Base-by-base conservation (phyloP, 2,113 vertebrate species). In the Cyprinodon brontotheroides region DNA sequence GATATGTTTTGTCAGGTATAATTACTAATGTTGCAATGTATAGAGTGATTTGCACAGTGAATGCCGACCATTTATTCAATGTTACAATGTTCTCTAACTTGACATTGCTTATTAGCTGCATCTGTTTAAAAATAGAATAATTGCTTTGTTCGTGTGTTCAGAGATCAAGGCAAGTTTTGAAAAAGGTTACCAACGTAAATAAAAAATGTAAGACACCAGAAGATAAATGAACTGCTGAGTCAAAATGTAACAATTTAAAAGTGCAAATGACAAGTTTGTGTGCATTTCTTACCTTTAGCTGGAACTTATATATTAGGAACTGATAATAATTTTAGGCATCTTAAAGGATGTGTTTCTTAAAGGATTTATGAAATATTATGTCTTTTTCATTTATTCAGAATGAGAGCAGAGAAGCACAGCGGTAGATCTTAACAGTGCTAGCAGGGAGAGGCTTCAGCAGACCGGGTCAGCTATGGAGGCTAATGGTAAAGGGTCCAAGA, bases 61-160 rank as follows among this genome's bases (percentile, higher is more conserved):
- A 78, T 76, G 74, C 45, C 69, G 65, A 38, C 72, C 67, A 84
- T 79, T 72, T 60, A 62, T 70, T 73, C 72, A 76, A 72, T 68
- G 68, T 84, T 61, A 66, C 63, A 64, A 20, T 81, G 81, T 82
- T 79, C 70, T 75, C 81, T 72, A 79, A 85, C 82, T 80, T 85
- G 77, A 81, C 74, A 78, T 57, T 76, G 59, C 57, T 82, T 67
- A 86, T 85, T 84, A 79, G 72, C 63, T 80, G 17, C 68, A 74
- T 71, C 50, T 29, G 61, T 62, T 81, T 75, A 66, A 45, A 60
- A 48, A 72, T 47, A 22, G 12, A 53, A 63, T 70, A 22, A 70
- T 3, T 15, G 45, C 67, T 68, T 65, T 70, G 22, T 64, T 40
- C 14, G 48, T 22, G 47, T 78, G 45, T 64, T 43, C 50, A 43